Base-by-base conservation (phyloP, 2,888 invertebrate species). In the Melieria crassipennis region DNA sequence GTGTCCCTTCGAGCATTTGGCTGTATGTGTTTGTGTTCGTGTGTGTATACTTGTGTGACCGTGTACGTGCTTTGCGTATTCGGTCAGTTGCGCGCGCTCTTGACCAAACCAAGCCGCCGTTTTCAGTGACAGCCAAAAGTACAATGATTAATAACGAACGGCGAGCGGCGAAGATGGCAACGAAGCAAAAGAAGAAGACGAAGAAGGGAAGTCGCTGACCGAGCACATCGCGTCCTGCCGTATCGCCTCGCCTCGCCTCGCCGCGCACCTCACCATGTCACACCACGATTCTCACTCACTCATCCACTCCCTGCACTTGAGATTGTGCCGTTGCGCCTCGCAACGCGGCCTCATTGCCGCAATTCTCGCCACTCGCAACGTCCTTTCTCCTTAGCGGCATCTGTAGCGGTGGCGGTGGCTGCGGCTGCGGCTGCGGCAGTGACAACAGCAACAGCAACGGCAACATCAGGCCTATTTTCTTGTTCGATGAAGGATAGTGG, bases 121-220 rank as follows among this genome's bases (percentile, higher is more conserved):
- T 82, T 83, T 80, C 82, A 80, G 80, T 82, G 85, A 84, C 86
- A 84, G 84, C 80, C 80, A 84, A 85, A 83, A 80, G 85, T 82
- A 82, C 84, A 85, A 85, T 85, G 86, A 85, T 85, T 85, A 85
- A 85, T 85, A 84, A 81, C 84, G 78, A 76, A 73, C 79, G 78
- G 77, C 77, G 79, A 82, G 81, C 81, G 78, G 79, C 77, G 79
- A 82, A 82, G 79, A 81, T 77, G 79, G 78, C 78, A 74, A 80
- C 78, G 80, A 79, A 79, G 81, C 79, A 78, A 79, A 55, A 70
- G 74, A 71, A 65, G 69, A 74, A 69, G 69, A 73, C 71, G 73
- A 74, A 61, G 68, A 56, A 69, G 56, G 58, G 55, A 65, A 64
- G n/a, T 16, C 30, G 30, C 30, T 30, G 30, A 11, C n/a, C 57